A percentile compares a stretch with the other conserved stretches of the same genome.
Evolutionary conservation across 1,140 invertebrate species (phyloP).

Genomic region (Heliconius congener): DNA sequence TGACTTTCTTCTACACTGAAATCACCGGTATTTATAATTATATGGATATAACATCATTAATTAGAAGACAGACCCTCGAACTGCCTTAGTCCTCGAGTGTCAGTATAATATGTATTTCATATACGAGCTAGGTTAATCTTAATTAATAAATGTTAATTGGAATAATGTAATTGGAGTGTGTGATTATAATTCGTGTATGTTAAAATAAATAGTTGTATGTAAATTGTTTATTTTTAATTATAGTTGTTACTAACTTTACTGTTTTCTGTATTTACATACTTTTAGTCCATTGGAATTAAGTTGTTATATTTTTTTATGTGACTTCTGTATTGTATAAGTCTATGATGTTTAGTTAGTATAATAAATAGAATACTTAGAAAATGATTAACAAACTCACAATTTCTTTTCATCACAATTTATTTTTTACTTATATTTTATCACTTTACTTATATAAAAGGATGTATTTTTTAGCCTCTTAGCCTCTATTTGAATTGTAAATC

Average conservation of each 20-base stretch:
- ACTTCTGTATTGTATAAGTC: no score
- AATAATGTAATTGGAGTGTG: neutral
- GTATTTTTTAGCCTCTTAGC: no score
- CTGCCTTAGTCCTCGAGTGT: conserved; percentile 5
- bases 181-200: conserved; percentile 27
- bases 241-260: neutral
- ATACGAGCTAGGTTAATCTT: conserved; percentile 14
- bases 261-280: neutral
- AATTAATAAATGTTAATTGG: conserved; percentile 28
- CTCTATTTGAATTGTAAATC: no score
- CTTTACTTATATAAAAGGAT: no score
- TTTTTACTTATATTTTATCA: no score
- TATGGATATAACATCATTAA: conserved; percentile 5
- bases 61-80: conserved; percentile 10
- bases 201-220: conserved; percentile 4
- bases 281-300: neutral
- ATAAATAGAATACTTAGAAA: no score
- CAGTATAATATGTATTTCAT: conserved; percentile 9
- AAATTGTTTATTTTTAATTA: conserved; percentile 10
- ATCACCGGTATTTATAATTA: neutral
- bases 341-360: no score
- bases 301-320: no score
- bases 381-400: no score
- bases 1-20: no score
- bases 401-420: no score